Evolutionary conservation across 2,797 vertebrate genomes (phyloP), one percentile per base, ranked within the genome.

Genomic region (Neosilurus mollespiculum): DNA sequence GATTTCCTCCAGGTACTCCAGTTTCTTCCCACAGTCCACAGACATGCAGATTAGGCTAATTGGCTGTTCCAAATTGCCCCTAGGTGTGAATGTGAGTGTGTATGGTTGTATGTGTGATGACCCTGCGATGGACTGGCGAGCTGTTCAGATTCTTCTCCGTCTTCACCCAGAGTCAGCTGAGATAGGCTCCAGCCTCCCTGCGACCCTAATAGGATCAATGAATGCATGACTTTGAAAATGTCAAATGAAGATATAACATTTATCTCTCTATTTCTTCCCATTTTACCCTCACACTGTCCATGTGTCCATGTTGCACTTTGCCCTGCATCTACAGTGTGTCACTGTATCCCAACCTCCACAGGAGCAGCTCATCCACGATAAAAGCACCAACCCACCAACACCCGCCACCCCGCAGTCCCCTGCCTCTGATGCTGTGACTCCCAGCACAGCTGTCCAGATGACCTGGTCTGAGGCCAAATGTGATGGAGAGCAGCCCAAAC

Each of bases 361-460:
- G 98, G 96, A 98, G 87, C 98, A 99, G 91, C 96, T 99, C 87
- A 99, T 99, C 92, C 96, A 97, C 0, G 97, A 99, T 93, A 97
- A 96, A 92, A 97, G 95, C 0, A 93, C 96, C 90, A 97, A 96
- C 92, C 96, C 97, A 0, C 94, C 94, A n/a, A 96, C 96, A 89
- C 95, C 96, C 0, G 95, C 96, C 90, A 95, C 96, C 83, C 95
- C 95, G 0, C 95, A 96, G 58, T 96, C 96, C 80, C 96, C 96
- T 0, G 93, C 95, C 0, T 89, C 94, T 0, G 97, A 98, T 89
- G 92, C 73, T 10, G 93, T 94, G 90, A 94, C 95, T 2, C 96
- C 97, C 4, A 95, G 97, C 0, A 96, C 97, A 83, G 97, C 97
- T 88, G 95, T 99, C 90, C 98, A 99, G 90, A 97, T 98, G 94